Evolutionary conservation across 1,140 invertebrate genomes (phyloP).

Genomic region (Gerris buenoi): DNA sequence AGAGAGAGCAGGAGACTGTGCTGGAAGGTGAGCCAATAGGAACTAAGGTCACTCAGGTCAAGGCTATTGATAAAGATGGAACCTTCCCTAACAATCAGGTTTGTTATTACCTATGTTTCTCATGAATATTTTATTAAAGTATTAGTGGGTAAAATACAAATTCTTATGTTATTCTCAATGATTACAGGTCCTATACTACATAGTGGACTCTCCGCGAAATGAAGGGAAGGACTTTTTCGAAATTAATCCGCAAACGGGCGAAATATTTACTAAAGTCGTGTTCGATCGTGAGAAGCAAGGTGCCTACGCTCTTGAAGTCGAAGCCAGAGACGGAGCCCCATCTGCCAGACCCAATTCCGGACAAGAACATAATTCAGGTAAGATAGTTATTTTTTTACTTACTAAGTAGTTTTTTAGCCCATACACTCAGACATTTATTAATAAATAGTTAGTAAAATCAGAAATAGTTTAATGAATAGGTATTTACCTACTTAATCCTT

Average conservation of each 20-base stretch:
- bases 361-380: conserved; percentile 81
- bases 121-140: neutral
- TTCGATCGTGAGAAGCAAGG: conserved; percentile 90
- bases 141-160: neutral
- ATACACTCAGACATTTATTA: conserved; percentile 4
- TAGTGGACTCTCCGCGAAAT: conserved; percentile 74
- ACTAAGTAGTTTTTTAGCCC: too few relatives aligned
- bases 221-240: conserved; percentile 89
- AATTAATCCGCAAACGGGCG: conserved; percentile 82
- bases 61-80: conserved; percentile 91
- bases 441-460: neutral
- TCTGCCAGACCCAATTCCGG: conserved; percentile 81
- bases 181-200: conserved; percentile 70
- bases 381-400: conserved; percentile 31
- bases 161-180: conserved; percentile 9
- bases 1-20: conserved; percentile 85
- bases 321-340: conserved; percentile 79
- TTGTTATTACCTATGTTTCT: conserved; percentile 24
- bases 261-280: conserved; percentile 82
- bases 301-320: conserved; percentile 84
- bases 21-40: conserved; percentile 84
- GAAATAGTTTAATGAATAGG: too few relatives aligned
- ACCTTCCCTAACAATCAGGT: conserved; percentile 88
- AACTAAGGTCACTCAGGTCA: conserved; percentile 88
- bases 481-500: too few relatives aligned